Evolutionary conservation across 2,888 invertebrate genomes (phyloP).

Genomic region (Phyllotreta cruciferae): DNA sequence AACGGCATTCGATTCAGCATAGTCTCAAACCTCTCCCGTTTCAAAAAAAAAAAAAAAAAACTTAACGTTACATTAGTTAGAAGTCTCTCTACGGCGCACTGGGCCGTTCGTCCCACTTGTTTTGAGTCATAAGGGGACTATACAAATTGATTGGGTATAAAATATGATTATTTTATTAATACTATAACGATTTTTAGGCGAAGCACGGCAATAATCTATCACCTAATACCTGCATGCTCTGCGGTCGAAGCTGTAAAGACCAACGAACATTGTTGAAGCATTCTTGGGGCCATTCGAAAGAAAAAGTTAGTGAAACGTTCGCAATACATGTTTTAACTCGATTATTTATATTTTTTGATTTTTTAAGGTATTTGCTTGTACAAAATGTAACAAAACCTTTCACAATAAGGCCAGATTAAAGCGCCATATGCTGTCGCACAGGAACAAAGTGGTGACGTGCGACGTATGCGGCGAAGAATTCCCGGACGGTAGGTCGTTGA

Average conservation of each 20-base stretch:
- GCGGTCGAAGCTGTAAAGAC: slow-evolving; percentile 74
- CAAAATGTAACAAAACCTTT: slow-evolving; percentile 74
- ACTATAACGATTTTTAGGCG: slow-evolving; percentile 51
- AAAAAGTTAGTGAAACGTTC: slow-evolving; percentile 46
- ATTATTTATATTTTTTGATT: background rate
- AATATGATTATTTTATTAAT: too few species aligned
- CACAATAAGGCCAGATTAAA: slow-evolving; percentile 71
- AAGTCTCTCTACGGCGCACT: too few species aligned
- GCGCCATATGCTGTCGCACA: slow-evolving; percentile 74
- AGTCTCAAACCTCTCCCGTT: too few species aligned
- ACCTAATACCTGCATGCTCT: slow-evolving; percentile 71
- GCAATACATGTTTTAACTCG: background rate
- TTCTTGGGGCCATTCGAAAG: slow-evolving; percentile 72
- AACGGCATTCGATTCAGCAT: too few species aligned
- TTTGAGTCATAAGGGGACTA: background rate
- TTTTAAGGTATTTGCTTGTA: slow-evolving; percentile 62
- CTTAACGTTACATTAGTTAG: too few species aligned
- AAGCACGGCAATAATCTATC: slow-evolving; percentile 69
- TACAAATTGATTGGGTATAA: too few species aligned
- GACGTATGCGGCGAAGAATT: slow-evolving; percentile 76
- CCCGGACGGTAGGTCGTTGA: slow-evolving; percentile 72
- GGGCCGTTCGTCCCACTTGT: too few species aligned
- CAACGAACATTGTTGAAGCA: slow-evolving; percentile 72
- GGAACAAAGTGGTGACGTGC: slow-evolving; percentile 74
- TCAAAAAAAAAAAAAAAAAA: too few species aligned